Evolutionary conservation across 2,797 vertebrate species (phyloP), one percentile per base, ranked within the genome.

Genomic region (Gobio occitaniae): DNA sequence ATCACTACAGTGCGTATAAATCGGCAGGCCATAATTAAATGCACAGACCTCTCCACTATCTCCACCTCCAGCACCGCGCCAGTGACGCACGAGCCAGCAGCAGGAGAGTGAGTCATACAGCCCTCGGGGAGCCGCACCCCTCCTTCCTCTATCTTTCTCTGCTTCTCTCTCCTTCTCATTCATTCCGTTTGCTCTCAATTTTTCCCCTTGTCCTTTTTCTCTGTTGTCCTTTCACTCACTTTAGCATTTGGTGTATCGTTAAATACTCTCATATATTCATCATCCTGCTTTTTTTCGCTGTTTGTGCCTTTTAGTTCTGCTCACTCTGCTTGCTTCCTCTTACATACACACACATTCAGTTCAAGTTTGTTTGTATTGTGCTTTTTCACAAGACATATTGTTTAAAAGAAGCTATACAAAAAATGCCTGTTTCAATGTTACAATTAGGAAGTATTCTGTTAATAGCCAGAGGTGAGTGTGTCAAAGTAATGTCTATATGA

Each of bases 31-130:
- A 83, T 91, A 92, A 91, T 92, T 92, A 92, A 92, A 92, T 86
- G 88, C 86, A 85, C 83, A 88, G 87, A 89, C 87, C 87, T 88
- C 88, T 90, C 86, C 88, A 83, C 89, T 91, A 91, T 91, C 91
- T 90, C 87, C 90, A 89, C 91, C 91, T 91, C 88, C 91, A 91
- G 90, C 86, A 84, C 86, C 82, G 86, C 83, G 82, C 86, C 88
- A 88, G 90, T 92, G 92, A 92, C 91, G 91, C 92, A 92, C 89
- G 74, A 92, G 87, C 86, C 87, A 88, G 90, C 90, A 90, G 90
- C 89, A 89, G 85, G 86, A 90, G 91, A 89, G 88, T 92, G 92
- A 92, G 89, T 92, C 92, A 92, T 91, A 83, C 88, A 86, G 88
- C 88, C 90, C 87, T 82, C 85, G 36, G 89, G 87, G 89, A 89